These are phyloP conservation scores for Drosophila robusta DNA, from an alignment of 2,888 invertebrate species.

Conservation along the genomic window DNA sequence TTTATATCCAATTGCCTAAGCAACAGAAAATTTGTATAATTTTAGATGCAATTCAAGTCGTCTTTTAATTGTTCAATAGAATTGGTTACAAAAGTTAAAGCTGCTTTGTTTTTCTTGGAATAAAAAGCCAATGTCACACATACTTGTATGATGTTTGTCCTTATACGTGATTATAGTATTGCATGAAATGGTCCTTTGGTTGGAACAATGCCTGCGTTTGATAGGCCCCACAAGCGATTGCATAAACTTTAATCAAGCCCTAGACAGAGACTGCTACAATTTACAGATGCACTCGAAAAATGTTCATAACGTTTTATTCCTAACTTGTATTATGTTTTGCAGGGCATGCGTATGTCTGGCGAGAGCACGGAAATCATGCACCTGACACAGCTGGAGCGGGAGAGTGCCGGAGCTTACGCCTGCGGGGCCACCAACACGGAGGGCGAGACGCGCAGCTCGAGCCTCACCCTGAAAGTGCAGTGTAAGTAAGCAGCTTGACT, in stretches of 20 bases:
- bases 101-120: too few relatives aligned
- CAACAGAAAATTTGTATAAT: too few relatives aligned
- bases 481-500: constrained; percentile 88
- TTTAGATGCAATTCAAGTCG: too few relatives aligned
- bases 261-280: constrained; percentile 20
- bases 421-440: constrained; percentile 93
- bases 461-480: constrained; percentile 90
- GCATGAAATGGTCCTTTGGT: too few relatives aligned
- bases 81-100: too few relatives aligned
- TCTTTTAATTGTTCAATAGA: too few relatives aligned
- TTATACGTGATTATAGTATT: too few relatives aligned
- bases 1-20: too few relatives aligned
- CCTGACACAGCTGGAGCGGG: constrained; percentile 89
- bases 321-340: constrained; percentile 34
- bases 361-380: constrained; percentile 87
- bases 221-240: constrained; percentile 4
- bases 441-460: constrained; percentile 92
- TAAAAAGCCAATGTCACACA: too few relatives aligned
- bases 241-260: constrained; percentile 20
- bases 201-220: too few relatives aligned
- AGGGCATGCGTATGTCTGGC: constrained; percentile 86
- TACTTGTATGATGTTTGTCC: too few relatives aligned
- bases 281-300: constrained; percentile 17
- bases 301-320: constrained; percentile 3
- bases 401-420: constrained; percentile 91